Conservation (phyloP, 2,888 invertebrate species). For the Stenichneumon culpator region DNA sequence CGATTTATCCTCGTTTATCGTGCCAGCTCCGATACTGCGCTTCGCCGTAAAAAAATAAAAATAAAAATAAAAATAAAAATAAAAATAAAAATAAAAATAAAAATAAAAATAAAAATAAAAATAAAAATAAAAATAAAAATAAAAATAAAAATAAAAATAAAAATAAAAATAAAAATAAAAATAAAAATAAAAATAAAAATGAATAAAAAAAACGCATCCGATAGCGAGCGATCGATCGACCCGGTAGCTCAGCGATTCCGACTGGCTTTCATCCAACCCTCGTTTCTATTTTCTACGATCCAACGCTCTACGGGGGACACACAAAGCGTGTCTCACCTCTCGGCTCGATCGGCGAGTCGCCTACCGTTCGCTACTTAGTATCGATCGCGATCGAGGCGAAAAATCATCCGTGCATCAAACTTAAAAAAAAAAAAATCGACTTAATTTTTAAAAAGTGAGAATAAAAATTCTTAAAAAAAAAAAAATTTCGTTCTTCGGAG, state of each 20-base stretch:
- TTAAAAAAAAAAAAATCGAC: neutral
- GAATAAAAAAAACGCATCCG: neutral
- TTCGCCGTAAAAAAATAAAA: neutral
- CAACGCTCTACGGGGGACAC: slow-evolving; percentile 61
- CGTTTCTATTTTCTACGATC: slow-evolving; percentile 81
- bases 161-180: no score
- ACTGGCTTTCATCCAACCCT: slow-evolving; percentile 78
- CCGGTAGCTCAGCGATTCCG: slow-evolving; percentile 65
- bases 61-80: no score
- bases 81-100: no score
- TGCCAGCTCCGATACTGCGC: neutral
- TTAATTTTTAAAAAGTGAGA: neutral
- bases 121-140: no score
- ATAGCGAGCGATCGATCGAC: slow-evolving; percentile 50
- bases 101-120: no score
- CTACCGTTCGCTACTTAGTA: slow-evolving; percentile 49
- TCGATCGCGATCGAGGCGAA: slow-evolving; percentile 63
- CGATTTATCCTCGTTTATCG: slow-evolving; percentile 3
- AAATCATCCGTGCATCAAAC: slow-evolving; percentile 44
- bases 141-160: no score
- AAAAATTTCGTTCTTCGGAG: neutral
- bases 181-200: no score
- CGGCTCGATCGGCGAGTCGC: slow-evolving; percentile 38
- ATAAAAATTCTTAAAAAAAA: neutral
- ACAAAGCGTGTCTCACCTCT: slow-evolving; percentile 35